Conservation (phyloP, 2,888 invertebrate species). For the Carabus problematicus region DNA sequence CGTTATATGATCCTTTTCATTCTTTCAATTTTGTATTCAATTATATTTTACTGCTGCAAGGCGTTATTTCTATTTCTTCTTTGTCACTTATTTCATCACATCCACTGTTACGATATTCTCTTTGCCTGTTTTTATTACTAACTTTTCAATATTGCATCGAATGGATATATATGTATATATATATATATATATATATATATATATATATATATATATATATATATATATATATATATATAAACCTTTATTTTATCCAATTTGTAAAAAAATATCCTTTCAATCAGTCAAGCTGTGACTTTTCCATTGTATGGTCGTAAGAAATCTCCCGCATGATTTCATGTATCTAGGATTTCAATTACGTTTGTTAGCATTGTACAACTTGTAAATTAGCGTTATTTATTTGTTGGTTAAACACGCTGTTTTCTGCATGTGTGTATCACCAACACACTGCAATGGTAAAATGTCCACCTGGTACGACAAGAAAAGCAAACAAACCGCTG, state of each 20-base stretch:
- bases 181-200: no score
- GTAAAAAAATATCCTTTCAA: no score
- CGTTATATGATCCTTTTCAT: conserved; percentile 4
- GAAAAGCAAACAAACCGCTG: neutral
- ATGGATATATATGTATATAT: neutral
- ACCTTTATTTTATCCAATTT: no score
- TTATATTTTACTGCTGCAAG: conserved; percentile 8
- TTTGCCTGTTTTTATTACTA: no score
- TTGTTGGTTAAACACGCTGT: neutral
- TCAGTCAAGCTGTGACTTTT: no score
- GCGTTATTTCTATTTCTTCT: no score
- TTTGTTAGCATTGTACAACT: conserved; percentile 4
- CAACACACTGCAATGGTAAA: neutral
- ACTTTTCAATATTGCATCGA: no score
- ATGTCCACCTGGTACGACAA: conserved; percentile 6
- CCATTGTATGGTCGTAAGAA: no score
- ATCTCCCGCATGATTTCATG: conserved; percentile 2
- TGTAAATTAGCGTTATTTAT: conserved; percentile 1
- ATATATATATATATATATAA: no score
- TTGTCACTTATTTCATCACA: no score
- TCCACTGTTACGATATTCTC: neutral
- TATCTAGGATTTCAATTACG: neutral
- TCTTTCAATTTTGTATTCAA: conserved; percentile 12
- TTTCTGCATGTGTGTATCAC: neutral
- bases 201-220: no score